A percentile compares a stretch with the other conserved stretches of the same genome.
These are phyloP conservation scores for Perca fluviatilis DNA, from an alignment of 2,113 vertebrate species.

Conservation along the genomic window DNA sequence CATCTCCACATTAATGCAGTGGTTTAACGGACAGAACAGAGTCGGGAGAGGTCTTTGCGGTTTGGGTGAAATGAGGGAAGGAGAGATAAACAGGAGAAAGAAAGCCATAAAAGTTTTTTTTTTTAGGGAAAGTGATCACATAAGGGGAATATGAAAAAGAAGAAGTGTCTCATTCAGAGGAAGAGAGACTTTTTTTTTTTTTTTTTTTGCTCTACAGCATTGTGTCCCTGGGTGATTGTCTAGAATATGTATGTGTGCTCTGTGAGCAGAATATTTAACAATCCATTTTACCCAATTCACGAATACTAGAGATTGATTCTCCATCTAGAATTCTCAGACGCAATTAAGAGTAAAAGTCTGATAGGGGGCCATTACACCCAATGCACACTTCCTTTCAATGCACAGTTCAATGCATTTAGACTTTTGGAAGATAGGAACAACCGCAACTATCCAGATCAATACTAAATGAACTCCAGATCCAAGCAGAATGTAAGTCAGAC, in stretches of 20 bases:
- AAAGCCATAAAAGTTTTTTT: constrained; percentile 14
- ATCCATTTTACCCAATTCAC: constrained; percentile 47
- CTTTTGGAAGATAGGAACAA: constrained; percentile 25
- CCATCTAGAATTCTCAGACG: constrained; percentile 40
- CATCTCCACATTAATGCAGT: constrained; percentile 21
- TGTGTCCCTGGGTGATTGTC: constrained; percentile 26
- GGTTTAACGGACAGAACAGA: constrained; percentile 23
- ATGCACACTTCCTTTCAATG: constrained; percentile 36
- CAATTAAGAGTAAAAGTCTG: constrained; percentile 39
- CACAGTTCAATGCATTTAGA: constrained; percentile 42
- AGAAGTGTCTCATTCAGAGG: constrained; percentile 20
- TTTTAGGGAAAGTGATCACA: constrained; percentile 32
- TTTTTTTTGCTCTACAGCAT: constrained; percentile 6
- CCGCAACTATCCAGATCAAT: constrained; percentile 47
- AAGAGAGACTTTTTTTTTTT: constrained; percentile 1
- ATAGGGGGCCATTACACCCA: constrained; percentile 21
- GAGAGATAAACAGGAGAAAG: constrained; percentile 38
- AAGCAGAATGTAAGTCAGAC: constrained; percentile 28
- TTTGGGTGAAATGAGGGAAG: constrained; percentile 31
- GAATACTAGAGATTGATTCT: constrained; percentile 38
- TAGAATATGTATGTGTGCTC: constrained; percentile 36
- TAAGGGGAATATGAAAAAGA: constrained; percentile 27
- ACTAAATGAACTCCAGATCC: constrained; percentile 40
- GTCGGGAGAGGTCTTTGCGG: constrained; percentile 17
- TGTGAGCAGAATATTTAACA: constrained; percentile 47